These are phyloP conservation scores for Drosophila murphyi DNA, from an alignment of 1,140 invertebrate genomes.

Conservation along the genomic window DNA sequence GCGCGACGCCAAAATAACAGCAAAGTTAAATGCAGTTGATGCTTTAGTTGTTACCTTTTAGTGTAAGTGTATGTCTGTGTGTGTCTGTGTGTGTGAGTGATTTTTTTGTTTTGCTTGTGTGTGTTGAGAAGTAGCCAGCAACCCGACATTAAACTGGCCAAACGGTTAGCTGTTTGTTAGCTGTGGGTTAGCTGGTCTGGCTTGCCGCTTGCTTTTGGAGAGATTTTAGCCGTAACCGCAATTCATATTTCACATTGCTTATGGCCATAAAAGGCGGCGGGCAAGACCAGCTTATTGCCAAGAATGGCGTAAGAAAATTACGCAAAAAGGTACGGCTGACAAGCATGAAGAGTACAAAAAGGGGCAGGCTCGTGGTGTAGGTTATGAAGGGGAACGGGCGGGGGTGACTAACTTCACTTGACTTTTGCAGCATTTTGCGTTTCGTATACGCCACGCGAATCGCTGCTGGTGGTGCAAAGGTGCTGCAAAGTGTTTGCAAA, in stretches of 20 bases:
- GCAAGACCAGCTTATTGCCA: slow-evolving; percentile 50
- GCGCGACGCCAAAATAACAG: slow-evolving; percentile 59
- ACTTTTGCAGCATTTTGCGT: slow-evolving; percentile 48
- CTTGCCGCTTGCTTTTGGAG: slow-evolving; percentile 34
- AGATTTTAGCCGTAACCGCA: slow-evolving; percentile 76
- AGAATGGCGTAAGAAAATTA: slow-evolving; percentile 72
- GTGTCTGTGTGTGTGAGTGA: slow-evolving; percentile 1
- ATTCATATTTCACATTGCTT: slow-evolving; percentile 81
- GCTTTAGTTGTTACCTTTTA: slow-evolving; percentile 67
- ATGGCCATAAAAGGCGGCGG: slow-evolving; percentile 64
- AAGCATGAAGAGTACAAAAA: slow-evolving; percentile 12
- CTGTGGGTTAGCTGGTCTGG: slow-evolving; percentile 19
- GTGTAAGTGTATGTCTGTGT: not conserved
- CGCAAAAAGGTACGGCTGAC: slow-evolving; percentile 49
- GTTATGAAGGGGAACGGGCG: too few relatives aligned
- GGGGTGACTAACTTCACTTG: slow-evolving; percentile 59
- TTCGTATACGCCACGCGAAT: slow-evolving; percentile 56
- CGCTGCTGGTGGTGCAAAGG: slow-evolving; percentile 29
- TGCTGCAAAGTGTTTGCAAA: slow-evolving; percentile 80
- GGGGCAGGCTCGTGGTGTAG: not conserved
- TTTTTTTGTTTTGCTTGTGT: not conserved
- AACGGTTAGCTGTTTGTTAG: slow-evolving; percentile 10
- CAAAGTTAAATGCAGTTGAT: slow-evolving; percentile 80
- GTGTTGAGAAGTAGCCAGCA: slow-evolving; percentile 51
- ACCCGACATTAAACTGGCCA: slow-evolving; percentile 19